Evolutionary conservation across 2,888 invertebrate species (phyloP).

Genomic region (Ophion slaviceki): DNA sequence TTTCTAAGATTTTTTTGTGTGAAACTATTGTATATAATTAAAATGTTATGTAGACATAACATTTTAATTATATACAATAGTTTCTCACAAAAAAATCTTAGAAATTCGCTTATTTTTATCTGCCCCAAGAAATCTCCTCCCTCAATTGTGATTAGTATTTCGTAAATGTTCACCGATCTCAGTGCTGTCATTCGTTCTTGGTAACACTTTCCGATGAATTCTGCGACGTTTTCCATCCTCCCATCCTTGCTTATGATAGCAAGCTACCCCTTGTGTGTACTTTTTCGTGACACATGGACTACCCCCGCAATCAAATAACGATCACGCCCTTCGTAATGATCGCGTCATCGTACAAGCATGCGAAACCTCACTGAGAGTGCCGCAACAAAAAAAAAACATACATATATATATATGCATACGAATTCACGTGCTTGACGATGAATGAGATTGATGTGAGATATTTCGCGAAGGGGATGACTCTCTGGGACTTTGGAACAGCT

Average conservation of each 20-base stretch:
- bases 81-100: too few species aligned
- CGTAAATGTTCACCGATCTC: too few species aligned
- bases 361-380: slow-evolving; percentile 38
- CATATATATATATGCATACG: slow-evolving; percentile 2
- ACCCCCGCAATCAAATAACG: slow-evolving; percentile 78
- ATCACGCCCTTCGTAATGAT: slow-evolving; percentile 79
- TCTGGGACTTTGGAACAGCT: slow-evolving; percentile 77
- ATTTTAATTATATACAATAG: too few species aligned
- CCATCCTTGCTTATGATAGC: slow-evolving; percentile 18
- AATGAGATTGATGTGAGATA: slow-evolving; percentile 53
- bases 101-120: too few species aligned
- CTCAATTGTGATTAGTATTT: too few species aligned
- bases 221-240: slow-evolving; percentile 1
- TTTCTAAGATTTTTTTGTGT: too few species aligned
- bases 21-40: too few species aligned
- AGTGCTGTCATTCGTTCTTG: too few species aligned
- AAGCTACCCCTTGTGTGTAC: slow-evolving; percentile 22
- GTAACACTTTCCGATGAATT: not conserved
- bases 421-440: slow-evolving; percentile 44
- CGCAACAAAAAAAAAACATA: slow-evolving; percentile 10
- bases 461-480: slow-evolving; percentile 63
- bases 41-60: too few species aligned
- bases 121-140: too few species aligned
- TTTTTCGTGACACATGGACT: slow-evolving; percentile 67
- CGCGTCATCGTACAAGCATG: slow-evolving; percentile 66